Evolutionary conservation across 2,888 invertebrate genomes (phyloP).

Genomic region (Rhagium mordax): DNA sequence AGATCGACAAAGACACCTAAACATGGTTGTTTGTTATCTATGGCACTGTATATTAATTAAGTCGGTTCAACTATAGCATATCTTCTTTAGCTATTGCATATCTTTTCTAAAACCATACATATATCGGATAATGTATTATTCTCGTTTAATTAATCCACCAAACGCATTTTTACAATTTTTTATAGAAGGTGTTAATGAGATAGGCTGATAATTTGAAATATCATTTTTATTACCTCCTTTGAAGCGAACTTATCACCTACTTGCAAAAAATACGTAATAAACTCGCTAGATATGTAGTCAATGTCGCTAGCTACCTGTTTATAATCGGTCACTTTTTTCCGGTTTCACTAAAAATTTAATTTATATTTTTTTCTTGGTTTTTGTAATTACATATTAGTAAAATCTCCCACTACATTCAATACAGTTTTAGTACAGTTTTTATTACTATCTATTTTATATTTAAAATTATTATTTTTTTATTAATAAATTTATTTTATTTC

Average conservation of each 20-base stretch:
- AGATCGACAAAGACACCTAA: background rate
- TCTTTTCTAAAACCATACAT: background rate
- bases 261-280: too few species aligned
- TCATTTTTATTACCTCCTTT: background rate
- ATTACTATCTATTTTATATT: too few species aligned
- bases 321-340: too few species aligned
- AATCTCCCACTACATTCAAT: too few species aligned
- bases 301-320: too few species aligned
- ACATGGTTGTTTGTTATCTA: background rate
- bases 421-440: too few species aligned
- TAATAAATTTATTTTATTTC: too few species aligned
- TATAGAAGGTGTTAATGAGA: background rate
- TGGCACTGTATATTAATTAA: background rate
- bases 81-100: background rate
- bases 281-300: too few species aligned
- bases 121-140: background rate
- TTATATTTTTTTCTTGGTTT: too few species aligned
- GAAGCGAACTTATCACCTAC: background rate
- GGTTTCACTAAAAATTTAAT: too few species aligned
- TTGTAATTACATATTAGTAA: too few species aligned
- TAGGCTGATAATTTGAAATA: background rate
- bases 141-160: background rate
- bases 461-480: too few species aligned
- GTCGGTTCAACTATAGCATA: background rate
- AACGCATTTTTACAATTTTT: background rate